These are phyloP conservation scores for Gobius niger DNA, from an alignment of 2,113 vertebrate species.

Conservation along the genomic window DNA sequence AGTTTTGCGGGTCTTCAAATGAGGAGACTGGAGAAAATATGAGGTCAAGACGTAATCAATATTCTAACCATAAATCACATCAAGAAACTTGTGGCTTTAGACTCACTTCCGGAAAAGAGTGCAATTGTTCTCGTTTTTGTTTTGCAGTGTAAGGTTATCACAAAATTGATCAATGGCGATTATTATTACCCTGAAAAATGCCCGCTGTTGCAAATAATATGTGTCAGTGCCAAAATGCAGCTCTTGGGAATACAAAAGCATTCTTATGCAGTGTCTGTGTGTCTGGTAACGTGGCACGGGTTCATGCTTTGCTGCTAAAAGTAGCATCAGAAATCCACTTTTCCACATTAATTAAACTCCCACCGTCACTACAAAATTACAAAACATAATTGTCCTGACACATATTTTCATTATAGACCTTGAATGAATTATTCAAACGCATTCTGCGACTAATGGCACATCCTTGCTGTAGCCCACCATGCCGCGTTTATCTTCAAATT, in stretches of 20 bases:
- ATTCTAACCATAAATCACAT: not conserved
- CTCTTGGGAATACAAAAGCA: not conserved
- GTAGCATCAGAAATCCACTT: slow-evolving; percentile 5
- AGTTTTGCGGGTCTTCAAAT: too few relatives aligned
- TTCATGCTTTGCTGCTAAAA: not conserved
- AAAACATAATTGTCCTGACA: slow-evolving; percentile 1
- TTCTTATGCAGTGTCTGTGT: not conserved
- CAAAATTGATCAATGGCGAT: not conserved
- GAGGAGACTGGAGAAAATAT: too few relatives aligned
- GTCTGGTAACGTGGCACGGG: not conserved
- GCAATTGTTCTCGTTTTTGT: not conserved
- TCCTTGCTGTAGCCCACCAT: not conserved
- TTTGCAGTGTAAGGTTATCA: not conserved
- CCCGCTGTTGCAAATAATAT: not conserved
- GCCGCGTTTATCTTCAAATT: slow-evolving; percentile 7
- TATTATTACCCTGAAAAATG: not conserved
- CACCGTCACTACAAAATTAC: not conserved
- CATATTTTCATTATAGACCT: slow-evolving; percentile 5
- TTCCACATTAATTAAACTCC: slow-evolving; percentile 3
- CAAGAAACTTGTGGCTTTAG: too few relatives aligned
- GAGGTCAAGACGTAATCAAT: not conserved
- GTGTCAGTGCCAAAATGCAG: not conserved
- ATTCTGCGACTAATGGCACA: not conserved
- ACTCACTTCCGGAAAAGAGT: not conserved
- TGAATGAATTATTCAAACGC: not conserved